Percentiles rank a stretch among this genome's conserved stretches.
Conservation (phyloP, 2,113 vertebrate genomes). For the Agapornis roseicollis region DNA sequence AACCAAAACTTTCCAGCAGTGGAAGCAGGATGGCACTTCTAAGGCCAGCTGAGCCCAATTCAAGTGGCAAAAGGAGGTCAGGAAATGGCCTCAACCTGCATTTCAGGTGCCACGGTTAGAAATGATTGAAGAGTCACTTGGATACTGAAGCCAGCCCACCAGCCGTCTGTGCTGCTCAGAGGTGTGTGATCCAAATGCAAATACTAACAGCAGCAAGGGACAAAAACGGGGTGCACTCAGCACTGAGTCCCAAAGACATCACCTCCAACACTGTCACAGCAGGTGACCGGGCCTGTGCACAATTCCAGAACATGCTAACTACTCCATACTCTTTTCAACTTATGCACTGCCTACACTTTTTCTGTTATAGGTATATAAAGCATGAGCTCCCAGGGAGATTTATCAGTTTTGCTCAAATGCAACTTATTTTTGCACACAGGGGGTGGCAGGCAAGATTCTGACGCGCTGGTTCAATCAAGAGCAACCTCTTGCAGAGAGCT, state of each 20-base stretch:
- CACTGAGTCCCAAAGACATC: background rate
- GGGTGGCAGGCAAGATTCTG: background rate
- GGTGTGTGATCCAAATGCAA: background rate
- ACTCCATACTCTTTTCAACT: rapidly evolving
- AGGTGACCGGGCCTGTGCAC: background rate
- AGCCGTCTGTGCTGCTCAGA: background rate
- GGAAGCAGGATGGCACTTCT: background rate
- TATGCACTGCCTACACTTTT: rapidly evolving
- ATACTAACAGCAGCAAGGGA: background rate
- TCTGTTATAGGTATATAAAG: rapidly evolving
- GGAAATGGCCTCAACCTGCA: background rate
- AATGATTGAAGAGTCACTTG: rapidly evolving
- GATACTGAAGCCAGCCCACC: background rate
- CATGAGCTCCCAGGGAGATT: background rate
- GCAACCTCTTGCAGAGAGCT: background rate
- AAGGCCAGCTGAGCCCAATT: background rate
- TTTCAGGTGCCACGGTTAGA: background rate
- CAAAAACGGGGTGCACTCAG: background rate
- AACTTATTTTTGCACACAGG: background rate
- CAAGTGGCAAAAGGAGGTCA: background rate
- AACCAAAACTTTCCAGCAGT: background rate
- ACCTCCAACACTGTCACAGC: background rate
- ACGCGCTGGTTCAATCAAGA: background rate
- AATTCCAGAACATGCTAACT: no score
- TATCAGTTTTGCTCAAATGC: background rate